Evolutionary conservation across 2,797 vertebrate species (phyloP).

Genomic region (Morelia viridis): DNA sequence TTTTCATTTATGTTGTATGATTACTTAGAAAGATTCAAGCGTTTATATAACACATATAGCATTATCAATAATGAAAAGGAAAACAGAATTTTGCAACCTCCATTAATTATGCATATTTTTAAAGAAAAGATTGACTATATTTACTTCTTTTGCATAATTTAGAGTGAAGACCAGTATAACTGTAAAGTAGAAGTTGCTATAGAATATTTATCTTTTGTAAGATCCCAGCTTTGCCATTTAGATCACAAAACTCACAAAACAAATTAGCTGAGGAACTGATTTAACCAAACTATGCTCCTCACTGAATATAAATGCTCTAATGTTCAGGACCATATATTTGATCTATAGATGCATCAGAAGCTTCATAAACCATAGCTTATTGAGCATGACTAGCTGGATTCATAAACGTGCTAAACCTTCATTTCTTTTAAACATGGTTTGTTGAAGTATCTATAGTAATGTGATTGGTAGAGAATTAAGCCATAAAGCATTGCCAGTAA

Average conservation of each 20-base stretch:
- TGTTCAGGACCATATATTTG: neutral
- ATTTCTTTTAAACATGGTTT: neutral
- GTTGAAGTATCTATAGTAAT: neutral
- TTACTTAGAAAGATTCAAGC: neutral
- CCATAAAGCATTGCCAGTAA: neutral
- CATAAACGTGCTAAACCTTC: neutral
- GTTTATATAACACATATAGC: neutral
- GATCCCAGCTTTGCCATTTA: neutral
- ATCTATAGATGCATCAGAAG: neutral
- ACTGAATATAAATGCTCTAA: neutral
- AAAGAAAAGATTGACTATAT: neutral
- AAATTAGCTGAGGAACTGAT: neutral
- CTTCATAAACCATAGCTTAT: neutral
- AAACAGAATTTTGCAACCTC: neutral
- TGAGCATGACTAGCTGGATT: neutral
- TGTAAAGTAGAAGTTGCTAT: neutral
- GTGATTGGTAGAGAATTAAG: neutral
- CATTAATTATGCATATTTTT: neutral
- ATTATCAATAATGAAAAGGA: neutral
- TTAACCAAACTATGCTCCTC: neutral
- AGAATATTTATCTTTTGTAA: neutral
- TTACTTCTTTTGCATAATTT: neutral
- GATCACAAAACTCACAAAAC: neutral
- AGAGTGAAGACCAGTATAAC: neutral
- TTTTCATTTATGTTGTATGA: neutral